Evolutionary conservation across 2,888 invertebrate genomes (phyloP).

Genomic region (Pandemis cinnamomeana): DNA sequence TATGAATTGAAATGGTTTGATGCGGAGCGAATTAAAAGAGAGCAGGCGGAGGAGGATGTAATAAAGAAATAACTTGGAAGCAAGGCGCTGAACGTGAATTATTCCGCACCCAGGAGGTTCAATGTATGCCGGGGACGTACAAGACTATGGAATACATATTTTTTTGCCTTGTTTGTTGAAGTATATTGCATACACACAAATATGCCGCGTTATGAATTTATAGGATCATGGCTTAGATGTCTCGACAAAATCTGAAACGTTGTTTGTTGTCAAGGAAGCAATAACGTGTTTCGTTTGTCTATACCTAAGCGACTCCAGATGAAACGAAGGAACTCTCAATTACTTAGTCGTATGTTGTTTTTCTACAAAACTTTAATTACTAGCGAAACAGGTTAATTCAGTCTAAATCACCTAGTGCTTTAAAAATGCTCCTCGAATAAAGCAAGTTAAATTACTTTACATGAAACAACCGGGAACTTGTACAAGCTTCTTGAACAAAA

Average conservation of each 20-base stretch:
- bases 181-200: conserved; percentile 2
- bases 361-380: background rate
- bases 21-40: conserved; percentile 51
- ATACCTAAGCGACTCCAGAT: background rate
- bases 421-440: conserved; percentile 19
- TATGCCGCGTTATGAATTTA: conserved; percentile 22
- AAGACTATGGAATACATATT: conserved; percentile 37
- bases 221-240: background rate
- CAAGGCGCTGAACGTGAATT: conserved; percentile 64
- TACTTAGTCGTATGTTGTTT: background rate
- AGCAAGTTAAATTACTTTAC: conserved; percentile 26
- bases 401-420: background rate
- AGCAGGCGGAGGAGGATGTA: conserved; percentile 66
- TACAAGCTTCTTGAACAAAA: conserved; percentile 10
- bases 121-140: conserved; percentile 38
- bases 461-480: conserved; percentile 21
- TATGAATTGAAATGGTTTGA: conserved; percentile 6
- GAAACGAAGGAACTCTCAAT: background rate
- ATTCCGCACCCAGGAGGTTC: conserved; percentile 62
- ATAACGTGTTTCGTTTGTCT: background rate
- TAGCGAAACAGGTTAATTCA: conserved; percentile 3
- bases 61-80: conserved; percentile 73
- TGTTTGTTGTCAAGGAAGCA: background rate
- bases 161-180: conserved; percentile 18
- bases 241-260: background rate